Evolutionary conservation across 2,113 vertebrate species (phyloP).

Genomic region (Chionodraco myersi): DNA sequence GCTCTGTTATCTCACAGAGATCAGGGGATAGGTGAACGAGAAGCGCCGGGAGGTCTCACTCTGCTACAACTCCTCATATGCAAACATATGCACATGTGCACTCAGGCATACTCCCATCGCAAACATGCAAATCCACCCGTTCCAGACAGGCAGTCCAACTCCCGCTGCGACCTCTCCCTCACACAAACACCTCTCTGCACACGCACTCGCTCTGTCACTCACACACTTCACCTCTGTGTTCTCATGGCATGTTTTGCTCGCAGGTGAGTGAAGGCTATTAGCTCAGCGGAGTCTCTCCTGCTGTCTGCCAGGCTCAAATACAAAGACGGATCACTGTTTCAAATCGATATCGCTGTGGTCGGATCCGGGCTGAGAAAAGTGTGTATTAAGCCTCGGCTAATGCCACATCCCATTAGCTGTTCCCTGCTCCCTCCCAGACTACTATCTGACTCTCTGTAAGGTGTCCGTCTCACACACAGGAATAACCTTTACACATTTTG

Average conservation of each 20-base stretch:
- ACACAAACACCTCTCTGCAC: slow-evolving; percentile 8
- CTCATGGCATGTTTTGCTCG: slow-evolving; percentile 1
- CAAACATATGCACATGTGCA: slow-evolving; percentile 37
- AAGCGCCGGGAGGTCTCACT: slow-evolving; percentile 41
- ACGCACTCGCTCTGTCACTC: slow-evolving; percentile 8
- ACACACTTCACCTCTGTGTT: slow-evolving; percentile 24
- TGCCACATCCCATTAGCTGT: slow-evolving; percentile 16
- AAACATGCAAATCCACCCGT: neutral
- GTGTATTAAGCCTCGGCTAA: slow-evolving; percentile 37
- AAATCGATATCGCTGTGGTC: slow-evolving; percentile 50
- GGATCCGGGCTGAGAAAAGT: slow-evolving; percentile 30
- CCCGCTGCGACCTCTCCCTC: slow-evolving; percentile 1
- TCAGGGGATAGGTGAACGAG: slow-evolving; percentile 64
- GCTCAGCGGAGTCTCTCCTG: slow-evolving; percentile 38
- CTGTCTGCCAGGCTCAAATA: slow-evolving; percentile 41
- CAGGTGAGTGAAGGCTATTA: slow-evolving; percentile 53
- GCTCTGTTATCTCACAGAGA: slow-evolving; percentile 70
- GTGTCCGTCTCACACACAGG: neutral
- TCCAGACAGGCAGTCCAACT: neutral
- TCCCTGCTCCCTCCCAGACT: neutral
- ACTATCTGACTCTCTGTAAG: neutral
- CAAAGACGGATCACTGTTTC: slow-evolving; percentile 58
- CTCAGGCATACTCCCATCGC: slow-evolving; percentile 16
- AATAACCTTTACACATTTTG: neutral
- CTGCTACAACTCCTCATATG: slow-evolving; percentile 41